phyloP scores from a whole-genome alignment of 2,113 vertebrate genomes.

The Archocentrus centrarchus region DNA sequence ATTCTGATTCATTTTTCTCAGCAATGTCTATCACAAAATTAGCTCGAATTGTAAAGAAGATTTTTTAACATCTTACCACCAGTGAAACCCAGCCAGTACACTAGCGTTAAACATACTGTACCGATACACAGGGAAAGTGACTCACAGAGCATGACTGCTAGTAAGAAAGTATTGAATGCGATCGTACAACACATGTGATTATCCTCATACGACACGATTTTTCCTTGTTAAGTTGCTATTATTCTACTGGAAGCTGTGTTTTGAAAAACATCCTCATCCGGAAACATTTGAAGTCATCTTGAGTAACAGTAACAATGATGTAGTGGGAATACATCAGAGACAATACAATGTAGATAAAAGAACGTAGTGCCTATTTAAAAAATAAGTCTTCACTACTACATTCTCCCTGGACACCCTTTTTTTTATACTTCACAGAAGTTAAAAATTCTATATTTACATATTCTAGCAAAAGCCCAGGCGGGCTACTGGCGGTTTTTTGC shows the following conservation, averaged over 20 bases:
- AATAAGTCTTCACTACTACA: slow-evolving; percentile 1
- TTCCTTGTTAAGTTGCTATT: not conserved
- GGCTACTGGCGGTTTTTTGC: not conserved
- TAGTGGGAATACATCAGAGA: slow-evolving; percentile 16
- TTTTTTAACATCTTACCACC: not conserved
- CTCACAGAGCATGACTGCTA: not conserved
- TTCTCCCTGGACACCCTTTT: not conserved
- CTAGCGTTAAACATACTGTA: not conserved
- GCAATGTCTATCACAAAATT: not conserved
- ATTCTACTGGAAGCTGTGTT: slow-evolving; percentile 1
- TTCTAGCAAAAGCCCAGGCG: not conserved
- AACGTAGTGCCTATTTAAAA: not conserved
- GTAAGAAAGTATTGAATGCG: not conserved
- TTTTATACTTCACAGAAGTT: not conserved
- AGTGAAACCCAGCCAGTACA: not conserved
- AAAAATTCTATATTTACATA: not conserved
- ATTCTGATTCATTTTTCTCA: not conserved
- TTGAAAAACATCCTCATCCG: not conserved
- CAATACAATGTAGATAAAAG: slow-evolving; percentile 6
- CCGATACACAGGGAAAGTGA: not conserved
- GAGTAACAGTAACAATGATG: not conserved
- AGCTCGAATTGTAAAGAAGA: not conserved
- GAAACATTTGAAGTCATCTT: slow-evolving; percentile 6
- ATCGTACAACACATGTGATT: not conserved
- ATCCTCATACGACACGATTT: not conserved